Base-by-base conservation (phyloP, 2,888 invertebrate genomes). In the Ochlodes sylvanus region DNA sequence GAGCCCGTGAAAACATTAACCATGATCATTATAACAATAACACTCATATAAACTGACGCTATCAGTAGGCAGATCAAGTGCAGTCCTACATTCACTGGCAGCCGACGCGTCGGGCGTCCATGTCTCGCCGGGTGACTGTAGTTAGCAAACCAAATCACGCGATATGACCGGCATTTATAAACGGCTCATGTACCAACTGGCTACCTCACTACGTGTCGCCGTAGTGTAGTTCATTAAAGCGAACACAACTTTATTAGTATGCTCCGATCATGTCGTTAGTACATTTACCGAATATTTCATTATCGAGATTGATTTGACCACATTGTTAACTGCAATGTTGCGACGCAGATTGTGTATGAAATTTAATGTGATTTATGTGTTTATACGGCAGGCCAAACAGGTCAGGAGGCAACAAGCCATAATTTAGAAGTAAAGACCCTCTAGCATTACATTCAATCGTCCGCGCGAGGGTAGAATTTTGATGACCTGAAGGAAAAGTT, bases 371-470 rank as follows among this genome's bases (percentile, higher is more conserved):
- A 42, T 41, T 41, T 34, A n/a, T 44, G 38, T 54, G 63, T 55
- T 54, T 44, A 63, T 32, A 19, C 42, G 63, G 55, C 32, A 14
- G 10, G 19, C 15, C 52, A 27, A 57, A 38, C 47, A 52, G 34
- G 57, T 65, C 65, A 65, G 84, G 81, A 81, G 82, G 83, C 82
- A 87, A 85, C 85, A 84, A 86, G 79, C 85, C 80, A 88, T 90
- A 91, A 90, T 83, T 90, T 84, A 86, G 82, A 84, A 85, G 86
- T 85, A 82, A 85, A 87, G 88, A 86, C 50, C 87, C 86, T 85
- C 85, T 86, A 87, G 90, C 88, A 90, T 90, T 90, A 90, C 91
- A 92, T 92, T 92, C 91, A 91, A 91, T 92, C 91, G 91, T 87
- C 85, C 85, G 88, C 77, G 85, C 91, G 90, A 86, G 85, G 89